These are phyloP conservation scores for Sebastes trivittatus DNA, from an alignment of 2,797 vertebrate genomes.

Conservation along the genomic window DNA sequence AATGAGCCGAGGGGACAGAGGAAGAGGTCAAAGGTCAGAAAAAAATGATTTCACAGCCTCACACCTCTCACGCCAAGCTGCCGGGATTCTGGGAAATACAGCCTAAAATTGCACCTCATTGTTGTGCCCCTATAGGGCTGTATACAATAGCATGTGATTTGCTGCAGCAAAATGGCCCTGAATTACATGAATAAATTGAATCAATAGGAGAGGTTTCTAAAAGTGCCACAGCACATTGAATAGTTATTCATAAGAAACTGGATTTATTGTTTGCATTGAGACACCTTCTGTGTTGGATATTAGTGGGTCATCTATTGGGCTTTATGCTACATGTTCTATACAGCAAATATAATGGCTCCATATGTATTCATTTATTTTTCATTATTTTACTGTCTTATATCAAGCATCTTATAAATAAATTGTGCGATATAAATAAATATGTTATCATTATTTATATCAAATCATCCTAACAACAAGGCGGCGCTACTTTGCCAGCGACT, in stretches of 20 bases:
- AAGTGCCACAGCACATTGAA: neutral
- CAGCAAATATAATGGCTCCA: neutral
- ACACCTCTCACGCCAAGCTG: neutral
- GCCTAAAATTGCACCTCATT: constrained; percentile 16
- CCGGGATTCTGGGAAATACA: constrained; percentile 12
- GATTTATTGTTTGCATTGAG: neutral
- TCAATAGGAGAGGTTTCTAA: neutral
- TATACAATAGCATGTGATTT: constrained; percentile 7
- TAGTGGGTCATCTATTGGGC: neutral
- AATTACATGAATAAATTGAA: constrained; percentile 12
- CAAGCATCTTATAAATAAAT: neutral
- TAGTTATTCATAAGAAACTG: neutral
- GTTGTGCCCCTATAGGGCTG: neutral
- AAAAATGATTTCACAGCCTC: constrained; percentile 25
- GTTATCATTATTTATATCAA: neutral
- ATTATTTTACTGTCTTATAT: neutral
- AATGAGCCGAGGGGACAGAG: neutral
- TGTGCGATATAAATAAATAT: neutral
- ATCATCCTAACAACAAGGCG: neutral
- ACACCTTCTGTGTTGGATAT: neutral
- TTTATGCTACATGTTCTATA: neutral
- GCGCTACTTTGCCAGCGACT: neutral
- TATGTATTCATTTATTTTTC: neutral
- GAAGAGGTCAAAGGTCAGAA: neutral
- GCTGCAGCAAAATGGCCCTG: neutral